These are phyloP conservation scores for Thereva nobilitata DNA, from an alignment of 2,888 invertebrate species.

Conservation along the genomic window DNA sequence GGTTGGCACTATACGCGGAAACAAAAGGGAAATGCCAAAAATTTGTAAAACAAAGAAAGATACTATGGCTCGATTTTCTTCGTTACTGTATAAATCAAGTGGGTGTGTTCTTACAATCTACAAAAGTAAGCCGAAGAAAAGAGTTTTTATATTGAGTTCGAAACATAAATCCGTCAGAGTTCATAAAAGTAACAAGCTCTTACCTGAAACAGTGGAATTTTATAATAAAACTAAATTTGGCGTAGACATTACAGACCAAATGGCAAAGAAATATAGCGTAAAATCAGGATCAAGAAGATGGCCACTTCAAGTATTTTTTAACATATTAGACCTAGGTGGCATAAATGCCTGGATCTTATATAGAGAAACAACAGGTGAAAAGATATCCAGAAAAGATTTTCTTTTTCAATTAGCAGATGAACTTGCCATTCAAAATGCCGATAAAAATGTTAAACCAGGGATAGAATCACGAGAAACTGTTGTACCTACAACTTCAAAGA, in stretches of 20 bases:
- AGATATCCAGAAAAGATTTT: constrained; percentile 38
- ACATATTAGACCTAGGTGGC: constrained; percentile 42
- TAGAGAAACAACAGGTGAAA: constrained; percentile 41
- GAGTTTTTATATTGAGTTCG: constrained; percentile 33
- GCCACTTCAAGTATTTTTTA: constrained; percentile 37
- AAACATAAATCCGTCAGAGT: constrained; percentile 31
- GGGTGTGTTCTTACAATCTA: constrained; percentile 32
- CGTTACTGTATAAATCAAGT: constrained; percentile 31
- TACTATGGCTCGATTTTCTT: constrained; percentile 36
- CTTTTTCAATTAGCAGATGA: constrained; percentile 27
- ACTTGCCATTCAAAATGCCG: constrained; percentile 16
- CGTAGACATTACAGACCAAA: constrained; percentile 40
- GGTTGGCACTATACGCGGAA: too few species aligned
- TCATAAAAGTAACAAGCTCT: constrained; percentile 34
- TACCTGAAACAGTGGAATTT: constrained; percentile 31
- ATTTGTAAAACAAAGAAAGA: constrained; percentile 35
- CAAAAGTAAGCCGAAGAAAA: constrained; percentile 35
- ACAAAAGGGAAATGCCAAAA: constrained; percentile 34
- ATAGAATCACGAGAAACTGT: constrained; percentile 7
- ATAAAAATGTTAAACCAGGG: constrained; percentile 14
- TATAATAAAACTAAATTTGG: constrained; percentile 14
- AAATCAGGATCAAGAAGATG: not conserved
- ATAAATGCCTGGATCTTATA: constrained; percentile 44
- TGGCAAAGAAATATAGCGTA: constrained; percentile 29
- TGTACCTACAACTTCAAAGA: not conserved